Evolutionary conservation across 2,888 invertebrate species (phyloP).

Genomic region (Lamellibrachia columna): DNA sequence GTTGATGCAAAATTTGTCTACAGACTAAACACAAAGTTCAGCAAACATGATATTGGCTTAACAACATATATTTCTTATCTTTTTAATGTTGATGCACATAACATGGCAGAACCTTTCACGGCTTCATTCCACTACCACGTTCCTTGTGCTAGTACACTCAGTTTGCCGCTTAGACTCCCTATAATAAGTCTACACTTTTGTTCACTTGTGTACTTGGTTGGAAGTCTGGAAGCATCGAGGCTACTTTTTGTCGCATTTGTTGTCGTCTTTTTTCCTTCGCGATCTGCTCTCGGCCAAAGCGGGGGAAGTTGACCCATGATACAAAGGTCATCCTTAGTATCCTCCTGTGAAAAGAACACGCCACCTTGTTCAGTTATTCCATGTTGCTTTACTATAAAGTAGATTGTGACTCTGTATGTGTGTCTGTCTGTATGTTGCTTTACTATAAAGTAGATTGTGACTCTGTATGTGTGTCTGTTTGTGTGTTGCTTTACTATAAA

Average conservation of each 20-base stretch:
- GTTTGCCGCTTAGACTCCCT: background rate
- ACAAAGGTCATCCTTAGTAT: background rate
- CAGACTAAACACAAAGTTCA: background rate
- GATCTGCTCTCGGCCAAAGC: conserved; percentile 48
- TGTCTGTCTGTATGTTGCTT: no score
- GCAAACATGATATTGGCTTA: background rate
- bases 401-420: conserved; percentile 24
- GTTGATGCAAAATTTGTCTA: background rate
- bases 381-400: no score
- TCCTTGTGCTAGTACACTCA: background rate
- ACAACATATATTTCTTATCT: no score
- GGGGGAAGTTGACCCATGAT: conserved; percentile 53
- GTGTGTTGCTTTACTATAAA: no score
- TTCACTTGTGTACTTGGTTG: conserved; percentile 22
- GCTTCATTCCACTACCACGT: background rate
- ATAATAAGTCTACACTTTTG: background rate
- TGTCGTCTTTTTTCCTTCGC: conserved; percentile 30
- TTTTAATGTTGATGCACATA: no score
- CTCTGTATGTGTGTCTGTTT: conserved; percentile 33
- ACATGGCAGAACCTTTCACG: no score
- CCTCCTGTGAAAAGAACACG: background rate
- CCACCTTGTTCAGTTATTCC: background rate
- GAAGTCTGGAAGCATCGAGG: conserved; percentile 59
- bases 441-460: no score
- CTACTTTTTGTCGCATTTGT: conserved; percentile 32